Conservation (phyloP, 2,888 invertebrate species). For the Galeopsomyia nigrocyanea region DNA sequence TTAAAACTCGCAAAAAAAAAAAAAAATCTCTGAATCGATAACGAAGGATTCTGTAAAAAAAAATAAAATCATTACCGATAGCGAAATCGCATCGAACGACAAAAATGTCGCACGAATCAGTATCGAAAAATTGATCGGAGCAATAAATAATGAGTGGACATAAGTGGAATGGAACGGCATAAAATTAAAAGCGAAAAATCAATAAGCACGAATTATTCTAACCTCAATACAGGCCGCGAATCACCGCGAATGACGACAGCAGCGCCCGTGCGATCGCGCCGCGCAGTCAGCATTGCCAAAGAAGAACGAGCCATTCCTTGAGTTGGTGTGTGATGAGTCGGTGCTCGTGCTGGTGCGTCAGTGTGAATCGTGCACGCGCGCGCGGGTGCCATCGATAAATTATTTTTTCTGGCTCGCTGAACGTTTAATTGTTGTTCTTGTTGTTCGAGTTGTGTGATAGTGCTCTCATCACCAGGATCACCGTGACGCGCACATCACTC, state of each 20-base stretch:
- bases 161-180: not conserved
- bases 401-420: slow-evolving; percentile 4
- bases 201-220: slow-evolving; percentile 37
- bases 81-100: not conserved
- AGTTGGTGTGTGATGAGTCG: not conserved
- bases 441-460: not conserved
- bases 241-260: slow-evolving; percentile 1
- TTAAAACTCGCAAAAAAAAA: not conserved
- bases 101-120: not conserved
- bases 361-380: slow-evolving; percentile 33
- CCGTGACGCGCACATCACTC: slow-evolving; percentile 33
- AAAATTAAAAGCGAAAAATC: slow-evolving; percentile 30
- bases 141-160: too few relatives aligned
- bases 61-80: not conserved
- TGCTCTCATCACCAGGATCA: slow-evolving; percentile 5
- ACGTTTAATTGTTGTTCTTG: not conserved
- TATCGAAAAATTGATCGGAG: not conserved
- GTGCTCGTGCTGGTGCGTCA: not conserved
- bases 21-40: slow-evolving; percentile 19
- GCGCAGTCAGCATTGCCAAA: not conserved
- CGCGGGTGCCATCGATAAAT: slow-evolving; percentile 38
- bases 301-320: not conserved
- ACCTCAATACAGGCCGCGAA: slow-evolving; percentile 29
- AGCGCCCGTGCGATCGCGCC: slow-evolving; percentile 11
- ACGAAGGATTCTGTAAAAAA: slow-evolving; percentile 1